Conservation (phyloP, 2,113 vertebrate species). For the Azemiops feae region DNA sequence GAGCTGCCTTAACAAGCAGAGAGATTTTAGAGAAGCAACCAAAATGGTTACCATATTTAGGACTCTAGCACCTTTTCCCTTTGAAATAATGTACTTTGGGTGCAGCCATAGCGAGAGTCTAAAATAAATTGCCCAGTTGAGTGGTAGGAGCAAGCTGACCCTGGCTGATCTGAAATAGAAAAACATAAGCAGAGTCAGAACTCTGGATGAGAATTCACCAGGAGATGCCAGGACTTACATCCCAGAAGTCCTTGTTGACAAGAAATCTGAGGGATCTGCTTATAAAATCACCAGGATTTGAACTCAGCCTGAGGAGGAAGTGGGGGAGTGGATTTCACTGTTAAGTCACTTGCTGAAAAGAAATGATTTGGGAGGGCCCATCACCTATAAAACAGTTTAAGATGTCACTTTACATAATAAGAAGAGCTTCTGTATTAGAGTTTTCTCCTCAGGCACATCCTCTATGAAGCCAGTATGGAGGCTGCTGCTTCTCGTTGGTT, state of each 20-base stretch:
- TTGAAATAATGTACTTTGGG: background rate
- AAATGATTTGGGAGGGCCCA: background rate
- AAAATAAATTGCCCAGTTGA: background rate
- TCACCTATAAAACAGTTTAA: too few species aligned
- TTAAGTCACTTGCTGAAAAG: background rate
- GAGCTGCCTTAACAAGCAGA: constrained; percentile 25
- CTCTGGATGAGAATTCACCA: background rate
- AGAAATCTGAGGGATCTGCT: background rate
- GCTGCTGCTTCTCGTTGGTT: background rate
- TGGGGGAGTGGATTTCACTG: background rate
- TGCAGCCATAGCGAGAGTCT: background rate
- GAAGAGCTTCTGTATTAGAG: too few species aligned
- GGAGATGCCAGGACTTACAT: background rate
- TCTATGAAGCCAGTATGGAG: too few species aligned
- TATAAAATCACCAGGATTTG: background rate
- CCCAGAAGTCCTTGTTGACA: background rate
- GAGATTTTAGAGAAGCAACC: constrained; percentile 28
- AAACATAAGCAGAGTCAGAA: background rate
- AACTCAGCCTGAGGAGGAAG: background rate
- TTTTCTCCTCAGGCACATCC: too few species aligned
- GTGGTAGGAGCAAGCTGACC: background rate
- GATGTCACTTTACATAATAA: too few species aligned
- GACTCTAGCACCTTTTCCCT: background rate
- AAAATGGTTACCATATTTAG: constrained; percentile 29
- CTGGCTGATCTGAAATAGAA: background rate